Evolutionary conservation across 2,797 vertebrate genomes (phyloP).

Genomic region (Gadopsis marmoratus): DNA sequence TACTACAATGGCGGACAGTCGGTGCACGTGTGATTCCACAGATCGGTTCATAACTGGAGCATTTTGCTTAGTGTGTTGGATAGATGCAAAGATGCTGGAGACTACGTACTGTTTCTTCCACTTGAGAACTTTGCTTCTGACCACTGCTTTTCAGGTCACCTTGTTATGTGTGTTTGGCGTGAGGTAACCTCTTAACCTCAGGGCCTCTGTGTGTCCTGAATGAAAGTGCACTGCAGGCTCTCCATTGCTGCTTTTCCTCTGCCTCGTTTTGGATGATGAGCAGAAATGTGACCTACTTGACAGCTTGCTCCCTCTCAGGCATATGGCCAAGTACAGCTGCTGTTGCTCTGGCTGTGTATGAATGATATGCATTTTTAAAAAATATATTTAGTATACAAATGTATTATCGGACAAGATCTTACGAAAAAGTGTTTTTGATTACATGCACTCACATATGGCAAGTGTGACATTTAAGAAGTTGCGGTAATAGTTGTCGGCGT

Average conservation of each 20-base stretch:
- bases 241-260: conserved; percentile 1
- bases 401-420: neutral
- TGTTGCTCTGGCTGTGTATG: neutral
- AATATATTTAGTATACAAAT: neutral
- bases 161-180: conserved; percentile 19
- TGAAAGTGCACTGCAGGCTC: conserved; percentile 8
- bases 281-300: conserved; percentile 37
- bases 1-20: neutral
- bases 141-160: conserved; percentile 23
- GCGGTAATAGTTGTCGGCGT: neutral
- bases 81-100: neutral
- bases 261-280: conserved; percentile 17
- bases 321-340: conserved; percentile 11
- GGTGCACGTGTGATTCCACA: neutral
- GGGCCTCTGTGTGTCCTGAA: conserved; percentile 23
- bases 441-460: neutral
- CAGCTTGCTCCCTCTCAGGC: conserved; percentile 6
- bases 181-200: conserved; percentile 2
- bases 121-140: conserved; percentile 13
- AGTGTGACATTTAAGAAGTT: neutral
- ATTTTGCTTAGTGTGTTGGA: neutral
- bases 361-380: too few species aligned
- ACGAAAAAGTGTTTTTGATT: too few species aligned
- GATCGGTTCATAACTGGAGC: neutral
- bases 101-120: neutral